phyloP scores from a whole-genome alignment of 2,113 vertebrate genomes.

The Haemorhous mexicanus region DNA sequence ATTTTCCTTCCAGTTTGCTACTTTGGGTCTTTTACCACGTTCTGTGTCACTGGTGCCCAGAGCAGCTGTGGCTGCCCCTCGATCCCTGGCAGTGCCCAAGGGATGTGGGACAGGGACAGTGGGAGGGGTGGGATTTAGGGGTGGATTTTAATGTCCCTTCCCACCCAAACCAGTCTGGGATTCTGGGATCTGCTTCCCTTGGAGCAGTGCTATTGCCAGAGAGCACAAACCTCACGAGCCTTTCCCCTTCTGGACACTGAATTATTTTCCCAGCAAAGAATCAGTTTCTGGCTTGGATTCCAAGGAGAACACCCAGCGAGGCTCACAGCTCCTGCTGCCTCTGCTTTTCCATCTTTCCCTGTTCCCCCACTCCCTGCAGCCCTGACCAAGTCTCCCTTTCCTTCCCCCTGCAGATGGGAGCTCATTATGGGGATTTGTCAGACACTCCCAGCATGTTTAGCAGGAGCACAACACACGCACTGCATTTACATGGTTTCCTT shows the following conservation, averaged over 20 bases:
- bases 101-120: neutral
- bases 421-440: neutral
- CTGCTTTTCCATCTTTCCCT: neutral
- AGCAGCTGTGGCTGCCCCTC: neutral
- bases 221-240: accelerated
- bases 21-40: neutral
- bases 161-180: neutral
- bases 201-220: accelerated
- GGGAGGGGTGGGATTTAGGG: neutral
- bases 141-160: neutral
- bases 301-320: accelerated
- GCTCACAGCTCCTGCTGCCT: neutral
- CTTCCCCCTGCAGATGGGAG: neutral
- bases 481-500: neutral
- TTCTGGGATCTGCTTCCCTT: neutral
- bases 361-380: neutral
- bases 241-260: accelerated
- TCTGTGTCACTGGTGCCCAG: neutral
- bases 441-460: neutral
- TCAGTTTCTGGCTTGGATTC: neutral
- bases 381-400: neutral
- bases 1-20: neutral
- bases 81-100: too few relatives aligned
- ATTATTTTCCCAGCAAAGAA: neutral
- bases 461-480: neutral